These are phyloP conservation scores for Lophius piscatorius DNA, from an alignment of 2,113 vertebrate genomes.

Conservation along the genomic window DNA sequence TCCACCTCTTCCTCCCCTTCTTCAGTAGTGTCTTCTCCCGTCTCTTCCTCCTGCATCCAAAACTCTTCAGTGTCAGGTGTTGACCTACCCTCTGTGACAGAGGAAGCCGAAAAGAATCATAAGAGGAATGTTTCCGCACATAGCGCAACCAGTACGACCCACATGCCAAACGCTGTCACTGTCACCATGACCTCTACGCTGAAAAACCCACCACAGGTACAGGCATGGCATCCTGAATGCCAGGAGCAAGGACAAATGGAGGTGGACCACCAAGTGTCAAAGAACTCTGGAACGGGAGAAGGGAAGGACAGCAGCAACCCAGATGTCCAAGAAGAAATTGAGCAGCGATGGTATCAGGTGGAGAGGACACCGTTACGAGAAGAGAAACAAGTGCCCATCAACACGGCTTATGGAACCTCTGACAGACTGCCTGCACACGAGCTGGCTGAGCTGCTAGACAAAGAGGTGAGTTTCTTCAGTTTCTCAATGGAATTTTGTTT, in stretches of 20 bases:
- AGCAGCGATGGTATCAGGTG: constrained; percentile 97
- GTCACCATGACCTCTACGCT: constrained; percentile 38
- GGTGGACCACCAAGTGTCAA: constrained; percentile 78
- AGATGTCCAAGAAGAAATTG: constrained; percentile 90
- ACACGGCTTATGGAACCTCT: constrained; percentile 73
- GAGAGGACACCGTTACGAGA: constrained; percentile 94
- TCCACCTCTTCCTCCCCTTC: constrained; percentile 70
- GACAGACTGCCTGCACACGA: constrained; percentile 84
- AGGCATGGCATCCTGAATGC: constrained; percentile 22
- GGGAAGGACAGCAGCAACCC: constrained; percentile 65
- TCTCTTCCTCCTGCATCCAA: constrained; percentile 62
- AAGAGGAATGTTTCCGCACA: constrained; percentile 59
- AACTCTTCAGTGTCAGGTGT: constrained; percentile 53
- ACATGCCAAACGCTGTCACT: constrained; percentile 41
- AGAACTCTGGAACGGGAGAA: constrained; percentile 26
- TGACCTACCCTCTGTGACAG: constrained; percentile 28
- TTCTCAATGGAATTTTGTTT: no score
- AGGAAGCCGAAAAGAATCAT: constrained; percentile 81
- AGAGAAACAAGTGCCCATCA: constrained; percentile 94
- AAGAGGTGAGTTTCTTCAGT: constrained; percentile 83
- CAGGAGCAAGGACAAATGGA: constrained; percentile 86
- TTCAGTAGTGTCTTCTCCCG: constrained; percentile 65
- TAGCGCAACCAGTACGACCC: constrained; percentile 26
- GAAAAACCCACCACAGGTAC: constrained; percentile 34
- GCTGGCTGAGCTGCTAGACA: constrained; percentile 87